Evolutionary conservation across 2,113 vertebrate genomes (phyloP).

Genomic region (Pachycephala philippinensis): DNA sequence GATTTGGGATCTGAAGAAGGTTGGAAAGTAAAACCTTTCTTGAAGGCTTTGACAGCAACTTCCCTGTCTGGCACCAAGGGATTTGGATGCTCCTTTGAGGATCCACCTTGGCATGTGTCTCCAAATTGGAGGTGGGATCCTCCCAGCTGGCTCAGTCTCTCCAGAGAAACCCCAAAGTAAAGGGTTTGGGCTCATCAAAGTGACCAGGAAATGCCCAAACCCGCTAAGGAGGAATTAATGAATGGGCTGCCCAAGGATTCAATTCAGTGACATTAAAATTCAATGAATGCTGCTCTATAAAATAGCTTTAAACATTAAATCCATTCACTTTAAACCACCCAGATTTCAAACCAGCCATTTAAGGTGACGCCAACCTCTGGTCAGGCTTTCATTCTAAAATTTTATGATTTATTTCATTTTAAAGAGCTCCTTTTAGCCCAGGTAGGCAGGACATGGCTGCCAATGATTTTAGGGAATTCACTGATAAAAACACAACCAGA

Average conservation of each 20-base stretch:
- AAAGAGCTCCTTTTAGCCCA: not conserved
- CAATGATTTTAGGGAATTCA: not conserved
- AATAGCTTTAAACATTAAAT: not conserved
- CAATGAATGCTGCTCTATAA: not conserved
- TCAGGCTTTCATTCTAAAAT: not conserved
- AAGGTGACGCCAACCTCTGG: not conserved
- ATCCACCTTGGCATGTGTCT: not conserved
- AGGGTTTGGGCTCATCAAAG: not conserved
- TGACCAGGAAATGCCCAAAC: not conserved
- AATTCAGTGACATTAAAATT: not conserved
- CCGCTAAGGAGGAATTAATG: not conserved
- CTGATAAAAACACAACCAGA: not conserved
- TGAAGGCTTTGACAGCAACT: not conserved
- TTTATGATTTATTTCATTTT: not conserved
- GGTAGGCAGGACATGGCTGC: not conserved
- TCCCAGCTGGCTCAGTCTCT: not conserved
- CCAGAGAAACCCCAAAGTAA: not conserved
- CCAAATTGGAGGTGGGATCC: not conserved
- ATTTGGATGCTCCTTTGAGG: not conserved
- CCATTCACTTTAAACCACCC: not conserved
- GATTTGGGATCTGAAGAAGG: not conserved
- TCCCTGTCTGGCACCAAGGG: not conserved
- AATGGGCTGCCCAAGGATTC: not conserved
- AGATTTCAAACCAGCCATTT: not conserved
- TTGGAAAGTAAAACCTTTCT: not conserved